Conservation (phyloP, 1,140 invertebrate genomes). For the Drosophila nebulosa region DNA sequence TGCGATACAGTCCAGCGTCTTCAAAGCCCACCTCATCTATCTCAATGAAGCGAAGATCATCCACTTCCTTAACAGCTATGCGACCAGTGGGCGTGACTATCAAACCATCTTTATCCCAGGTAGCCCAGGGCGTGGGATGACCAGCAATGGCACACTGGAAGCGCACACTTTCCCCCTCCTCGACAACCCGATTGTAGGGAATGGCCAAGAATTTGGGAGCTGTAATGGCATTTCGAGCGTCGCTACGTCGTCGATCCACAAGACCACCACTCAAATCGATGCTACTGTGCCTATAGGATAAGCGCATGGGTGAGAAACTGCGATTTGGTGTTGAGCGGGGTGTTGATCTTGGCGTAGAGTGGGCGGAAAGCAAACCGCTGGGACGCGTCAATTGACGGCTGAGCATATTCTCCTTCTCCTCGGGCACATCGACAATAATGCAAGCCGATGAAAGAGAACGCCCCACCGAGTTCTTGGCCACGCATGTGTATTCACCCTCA, state of each 20-base stretch:
- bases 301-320: conserved; percentile 84
- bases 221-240: conserved; percentile 72
- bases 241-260: conserved; percentile 82
- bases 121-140: conserved; percentile 88
- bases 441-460: conserved; percentile 90
- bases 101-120: conserved; percentile 90
- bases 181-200: conserved; percentile 91
- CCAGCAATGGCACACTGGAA: conserved; percentile 91
- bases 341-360: conserved; percentile 88
- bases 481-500: conserved; percentile 93
- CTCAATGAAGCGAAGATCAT: conserved; percentile 89
- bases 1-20: conserved; percentile 90
- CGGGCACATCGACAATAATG: conserved; percentile 90
- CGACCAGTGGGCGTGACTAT: conserved; percentile 85
- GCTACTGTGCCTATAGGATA: conserved; percentile 69
- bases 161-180: conserved; percentile 90
- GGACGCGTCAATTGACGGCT: conserved; percentile 86
- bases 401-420: conserved; percentile 89
- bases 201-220: conserved; percentile 93
- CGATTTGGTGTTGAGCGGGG: conserved; percentile 86
- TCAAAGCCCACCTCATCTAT: conserved; percentile 88
- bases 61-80: conserved; percentile 87
- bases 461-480: conserved; percentile 90
- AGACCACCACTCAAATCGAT: conserved; percentile 53
- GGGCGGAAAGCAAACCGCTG: conserved; percentile 84